Evolutionary conservation across 2,797 vertebrate species (phyloP), one percentile per base, ranked within the genome.

Genomic region (Falco naumanni): DNA sequence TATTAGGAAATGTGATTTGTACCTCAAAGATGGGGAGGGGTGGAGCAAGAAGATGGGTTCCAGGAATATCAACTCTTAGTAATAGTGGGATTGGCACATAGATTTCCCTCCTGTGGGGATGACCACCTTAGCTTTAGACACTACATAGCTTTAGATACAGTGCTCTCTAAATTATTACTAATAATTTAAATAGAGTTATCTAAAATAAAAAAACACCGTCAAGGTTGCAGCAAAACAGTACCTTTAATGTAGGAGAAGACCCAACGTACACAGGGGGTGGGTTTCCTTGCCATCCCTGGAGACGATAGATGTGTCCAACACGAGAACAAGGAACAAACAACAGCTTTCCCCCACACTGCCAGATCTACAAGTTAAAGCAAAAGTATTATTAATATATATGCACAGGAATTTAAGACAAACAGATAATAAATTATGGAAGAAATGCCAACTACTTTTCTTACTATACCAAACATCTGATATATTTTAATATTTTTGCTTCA

Each of bases 241-340:
- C 99, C 99, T 99, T 99, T 33, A 99, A 96, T 4, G 99, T 99
- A n/a, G 99, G 99, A 54, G 99, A 99, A 39, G 99, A 99, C 43
- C 99, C 99, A 29, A 99, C 98, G 0, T 99, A 99, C 64, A 99
- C 98, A 22, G 99, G 99, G 4, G 99, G 99, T 33, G 99, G 99
- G 92, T 99, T 99, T 87, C 99, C 99, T 89, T 99, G 99, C 99
- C 99, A 99, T 33, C 99, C 99, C 31, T 99, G 98, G 43, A 99
- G 98, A 83, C 99, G 99, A 97, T 99, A 99, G 96, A 99, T 99
- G 93, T 99, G 99, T 43, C 99, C 99, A 5, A 99, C 98, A 45
- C 99, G 99, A 81, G 99, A 99, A 85, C 99, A 99, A 5, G 99
- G 99, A 39, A 99, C 98, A 90, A 99, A 99, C 20, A 99, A 97